phyloP scores from a whole-genome alignment of 2,797 vertebrate species.

The Valencia hispanica region DNA sequence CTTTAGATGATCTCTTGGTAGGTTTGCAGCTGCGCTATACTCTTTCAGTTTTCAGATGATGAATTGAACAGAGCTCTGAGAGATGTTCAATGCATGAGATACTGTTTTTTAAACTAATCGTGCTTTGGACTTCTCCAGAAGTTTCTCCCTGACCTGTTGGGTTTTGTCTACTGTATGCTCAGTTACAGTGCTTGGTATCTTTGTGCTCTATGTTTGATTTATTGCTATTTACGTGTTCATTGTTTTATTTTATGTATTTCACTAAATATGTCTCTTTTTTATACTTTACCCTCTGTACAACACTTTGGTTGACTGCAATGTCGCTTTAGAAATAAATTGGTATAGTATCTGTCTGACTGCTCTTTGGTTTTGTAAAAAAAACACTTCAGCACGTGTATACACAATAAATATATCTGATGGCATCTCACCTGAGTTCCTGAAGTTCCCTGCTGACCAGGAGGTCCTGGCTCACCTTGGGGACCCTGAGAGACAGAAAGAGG shows the following conservation, averaged over 20 bases:
- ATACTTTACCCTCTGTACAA: no score
- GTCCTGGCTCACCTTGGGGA: conserved; percentile 92
- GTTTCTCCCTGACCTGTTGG: not conserved
- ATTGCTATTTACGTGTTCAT: no score
- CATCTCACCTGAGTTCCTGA: conserved; percentile 87
- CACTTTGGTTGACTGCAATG: no score
- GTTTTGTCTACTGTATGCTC: no score
- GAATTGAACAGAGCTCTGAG: not conserved
- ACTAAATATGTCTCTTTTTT: no score
- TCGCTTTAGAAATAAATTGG: no score
- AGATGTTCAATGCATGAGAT: no score
- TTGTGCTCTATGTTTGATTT: no score
- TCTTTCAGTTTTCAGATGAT: not conserved
- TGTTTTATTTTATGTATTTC: no score
- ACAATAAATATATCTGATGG: rapidly evolving
- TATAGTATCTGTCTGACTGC: no score
- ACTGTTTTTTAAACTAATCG: not conserved
- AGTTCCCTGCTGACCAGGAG: conserved; percentile 90
- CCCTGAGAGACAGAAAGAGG: conserved; percentile 73
- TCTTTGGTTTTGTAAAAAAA: no score
- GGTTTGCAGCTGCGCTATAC: not conserved
- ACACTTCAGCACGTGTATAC: not conserved
- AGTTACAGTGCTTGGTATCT: no score
- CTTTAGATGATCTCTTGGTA: not conserved
- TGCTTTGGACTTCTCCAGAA: not conserved